Percentiles rank a stretch among this genome's conserved stretches.
Evolutionary conservation across 2,797 vertebrate species (phyloP).

Genomic region (Premnoplex brunnescens): DNA sequence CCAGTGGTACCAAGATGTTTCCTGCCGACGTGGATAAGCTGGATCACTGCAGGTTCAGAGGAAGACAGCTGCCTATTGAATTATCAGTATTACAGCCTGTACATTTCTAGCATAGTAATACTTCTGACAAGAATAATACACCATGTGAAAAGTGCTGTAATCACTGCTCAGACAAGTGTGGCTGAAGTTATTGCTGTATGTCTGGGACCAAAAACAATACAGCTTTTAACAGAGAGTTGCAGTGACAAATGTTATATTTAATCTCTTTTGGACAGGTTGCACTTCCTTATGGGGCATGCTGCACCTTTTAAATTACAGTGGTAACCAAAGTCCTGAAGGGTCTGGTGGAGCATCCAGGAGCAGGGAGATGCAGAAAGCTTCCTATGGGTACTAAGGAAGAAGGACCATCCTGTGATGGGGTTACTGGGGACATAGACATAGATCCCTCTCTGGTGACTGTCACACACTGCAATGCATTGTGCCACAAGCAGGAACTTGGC

Average conservation of each 20-base stretch:
- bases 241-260: neutral
- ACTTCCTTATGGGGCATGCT: neutral
- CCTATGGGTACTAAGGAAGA: neutral
- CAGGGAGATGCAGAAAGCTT: neutral
- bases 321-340: rapidly evolving
- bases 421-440: rapidly evolving
- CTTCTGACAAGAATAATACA: neutral
- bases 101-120: neutral
- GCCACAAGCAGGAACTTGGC: neutral
- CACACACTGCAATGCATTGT: rapidly evolving
- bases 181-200: neutral
- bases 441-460: neutral
- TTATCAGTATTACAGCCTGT: neutral
- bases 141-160: neutral
- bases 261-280: neutral
- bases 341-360: neutral
- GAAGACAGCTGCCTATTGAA: neutral
- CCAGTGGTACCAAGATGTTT: neutral
- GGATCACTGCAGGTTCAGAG: neutral
- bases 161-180: neutral
- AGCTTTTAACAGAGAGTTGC: neutral
- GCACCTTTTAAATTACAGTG: neutral
- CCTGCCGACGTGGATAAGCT: neutral
- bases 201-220: neutral
- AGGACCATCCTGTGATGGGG: neutral